Evolutionary conservation across 2,888 invertebrate species (phyloP), one percentile per base, ranked within the genome.

Genomic region (Epsilonema sp.): DNA sequence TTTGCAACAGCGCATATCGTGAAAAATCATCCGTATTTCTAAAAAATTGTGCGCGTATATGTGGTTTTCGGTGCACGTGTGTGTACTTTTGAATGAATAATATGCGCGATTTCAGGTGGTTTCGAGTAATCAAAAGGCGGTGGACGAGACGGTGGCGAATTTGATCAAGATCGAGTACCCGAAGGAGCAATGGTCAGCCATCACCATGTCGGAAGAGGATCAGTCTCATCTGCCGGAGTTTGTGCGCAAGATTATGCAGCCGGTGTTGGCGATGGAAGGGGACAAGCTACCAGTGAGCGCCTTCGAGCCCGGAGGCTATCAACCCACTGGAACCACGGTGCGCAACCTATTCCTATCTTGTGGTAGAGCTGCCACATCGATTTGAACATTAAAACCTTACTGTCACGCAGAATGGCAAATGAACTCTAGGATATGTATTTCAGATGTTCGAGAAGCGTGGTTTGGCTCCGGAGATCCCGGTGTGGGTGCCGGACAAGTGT

Each of bases 281-380:
- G 54, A 54, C 49, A 46, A 54, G 22, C 51, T 54, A 20, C 54
- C 54, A 11, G 54, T 54, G 43, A 51, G 51, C 39, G 47, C 53
- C 1, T 54, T 54, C 44, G 52, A 51, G 47, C 53, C 54, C 5
- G 54, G 54, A 26, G 54, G 54, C 26, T 51, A 54, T 43, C 49
- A 49, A 45, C 54, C 54, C 2, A 50, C 51, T 26, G 54, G 52
- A 16, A 31, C 31, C 16, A 31, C 31, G 8, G 31, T 16, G n/a
- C n/a, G n/a, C n/a, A n/a, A n/a, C n/a, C n/a, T n/a, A n/a, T n/a
- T n/a, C n/a, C n/a, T n/a, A n/a, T n/a, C n/a, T n/a, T n/a, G n/a
- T n/a, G n/a, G n/a, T n/a, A n/a, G n/a, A n/a, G n/a, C n/a, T n/a
- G n/a, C n/a, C n/a, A n/a, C n/a, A n/a, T n/a, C n/a, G n/a, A n/a